These are phyloP conservation scores for Drosophila emarginata DNA, from an alignment of 2,888 invertebrate species.

Conservation along the genomic window DNA sequence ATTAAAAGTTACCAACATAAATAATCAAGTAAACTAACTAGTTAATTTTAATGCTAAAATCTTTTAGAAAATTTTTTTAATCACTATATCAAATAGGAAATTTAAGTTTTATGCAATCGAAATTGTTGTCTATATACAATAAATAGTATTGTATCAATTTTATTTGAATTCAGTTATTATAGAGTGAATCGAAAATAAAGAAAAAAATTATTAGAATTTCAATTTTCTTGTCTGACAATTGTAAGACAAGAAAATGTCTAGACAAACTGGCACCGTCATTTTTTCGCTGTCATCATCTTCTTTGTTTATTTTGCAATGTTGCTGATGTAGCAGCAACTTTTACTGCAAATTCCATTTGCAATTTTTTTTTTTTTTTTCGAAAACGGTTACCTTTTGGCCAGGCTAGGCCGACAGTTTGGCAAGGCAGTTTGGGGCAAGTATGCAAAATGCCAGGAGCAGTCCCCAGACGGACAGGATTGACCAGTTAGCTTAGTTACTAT, in stretches of 20 bases:
- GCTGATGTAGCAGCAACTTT: constrained; percentile 49
- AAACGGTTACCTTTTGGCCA: not conserved
- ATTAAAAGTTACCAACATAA: too few species aligned
- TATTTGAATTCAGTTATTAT: too few species aligned
- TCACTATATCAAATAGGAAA: too few species aligned
- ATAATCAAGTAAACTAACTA: too few species aligned
- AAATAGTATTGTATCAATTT: too few species aligned
- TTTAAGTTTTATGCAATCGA: too few species aligned
- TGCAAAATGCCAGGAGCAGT: constrained; percentile 58
- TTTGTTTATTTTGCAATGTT: not conserved
- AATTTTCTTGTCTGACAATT: not conserved
- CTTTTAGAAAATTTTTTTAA: too few species aligned
- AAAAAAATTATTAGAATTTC: too few species aligned
- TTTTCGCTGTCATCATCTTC: not conserved
- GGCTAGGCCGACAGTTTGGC: constrained; percentile 38
- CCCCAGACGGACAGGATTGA: constrained; percentile 19
- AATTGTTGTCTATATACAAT: too few species aligned
- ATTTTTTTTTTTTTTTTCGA: not conserved
- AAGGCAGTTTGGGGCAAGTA: constrained; percentile 62
- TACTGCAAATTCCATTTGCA: constrained; percentile 49
- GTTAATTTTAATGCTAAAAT: too few species aligned
- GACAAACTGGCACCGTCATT: constrained; percentile 1
- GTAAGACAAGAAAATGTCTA: not conserved
- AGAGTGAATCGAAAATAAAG: too few species aligned
- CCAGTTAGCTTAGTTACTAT: constrained; percentile 21